A percentile compares a stretch with the other conserved stretches of the same genome.
Evolutionary conservation across 2,797 vertebrate species (phyloP).

Genomic region (Cossypha heuglini): DNA sequence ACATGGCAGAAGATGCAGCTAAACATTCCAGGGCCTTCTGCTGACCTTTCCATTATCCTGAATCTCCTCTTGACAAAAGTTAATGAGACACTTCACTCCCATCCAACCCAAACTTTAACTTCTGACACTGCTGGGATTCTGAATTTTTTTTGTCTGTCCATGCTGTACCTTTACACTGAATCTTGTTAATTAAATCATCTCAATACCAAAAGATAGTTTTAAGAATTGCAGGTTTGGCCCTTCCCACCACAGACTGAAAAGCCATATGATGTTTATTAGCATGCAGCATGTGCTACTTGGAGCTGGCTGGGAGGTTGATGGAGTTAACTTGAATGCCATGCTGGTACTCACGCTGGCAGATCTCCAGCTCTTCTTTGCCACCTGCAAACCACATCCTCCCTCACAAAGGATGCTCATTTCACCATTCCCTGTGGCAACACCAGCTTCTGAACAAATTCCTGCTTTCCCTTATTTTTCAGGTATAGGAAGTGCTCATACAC

Average conservation of each 20-base stretch:
- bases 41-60: neutral
- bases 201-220: neutral
- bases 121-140: neutral
- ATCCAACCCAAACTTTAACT: neutral
- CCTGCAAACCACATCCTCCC: slow-evolving; percentile 23
- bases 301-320: neutral
- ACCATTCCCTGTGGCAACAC: neutral
- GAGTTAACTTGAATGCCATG: neutral
- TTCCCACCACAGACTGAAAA: slow-evolving; percentile 9
- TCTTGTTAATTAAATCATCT: neutral
- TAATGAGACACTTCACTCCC: neutral
- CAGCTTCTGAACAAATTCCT: neutral
- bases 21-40: neutral
- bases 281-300: neutral
- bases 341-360: neutral
- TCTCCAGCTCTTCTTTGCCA: slow-evolving; percentile 8
- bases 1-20: neutral
- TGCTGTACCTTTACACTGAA: neutral
- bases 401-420: slow-evolving; percentile 1
- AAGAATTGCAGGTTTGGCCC: neutral
- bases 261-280: slow-evolving; percentile 40
- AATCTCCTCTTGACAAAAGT: neutral
- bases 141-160: neutral
- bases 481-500: neutral
- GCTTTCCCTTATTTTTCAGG: neutral